Percentiles rank a stretch among this genome's conserved stretches.
Conservation (phyloP, 2,888 invertebrate species). For the Empis livida region DNA sequence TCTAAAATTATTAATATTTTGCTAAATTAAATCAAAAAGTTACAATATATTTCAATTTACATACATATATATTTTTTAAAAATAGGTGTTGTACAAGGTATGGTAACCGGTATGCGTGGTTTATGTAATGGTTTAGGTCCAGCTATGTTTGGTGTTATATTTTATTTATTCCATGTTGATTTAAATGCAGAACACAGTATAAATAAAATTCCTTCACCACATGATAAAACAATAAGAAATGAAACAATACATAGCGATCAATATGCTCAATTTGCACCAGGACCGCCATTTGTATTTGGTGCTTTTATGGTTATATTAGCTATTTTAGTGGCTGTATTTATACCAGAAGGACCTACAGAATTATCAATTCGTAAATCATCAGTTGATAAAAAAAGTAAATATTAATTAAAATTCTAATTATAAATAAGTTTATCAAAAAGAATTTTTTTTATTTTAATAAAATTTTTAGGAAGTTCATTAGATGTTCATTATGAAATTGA, state of each 20-base stretch:
- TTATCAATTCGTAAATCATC: constrained; percentile 33
- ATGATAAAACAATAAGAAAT: constrained; percentile 7
- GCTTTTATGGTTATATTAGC: constrained; percentile 94
- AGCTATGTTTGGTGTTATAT: constrained; percentile 96
- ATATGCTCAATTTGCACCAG: constrained; percentile 69
- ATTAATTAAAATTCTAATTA: background rate
- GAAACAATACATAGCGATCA: constrained; percentile 28
- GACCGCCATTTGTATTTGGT: constrained; percentile 97
- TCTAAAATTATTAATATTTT: too few species aligned
- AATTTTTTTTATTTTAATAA: constrained; percentile 3
- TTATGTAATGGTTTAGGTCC: constrained; percentile 97
- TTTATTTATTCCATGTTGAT: constrained; percentile 97
- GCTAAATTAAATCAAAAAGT: too few species aligned
- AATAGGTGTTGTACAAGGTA: constrained; percentile 83
- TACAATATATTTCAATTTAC: too few species aligned
- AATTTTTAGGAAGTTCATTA: constrained; percentile 46
- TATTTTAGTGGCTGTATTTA: constrained; percentile 79
- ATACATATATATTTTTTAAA: too few species aligned
- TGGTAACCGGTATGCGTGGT: constrained; percentile 97
- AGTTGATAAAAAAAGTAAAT: constrained; percentile 49
- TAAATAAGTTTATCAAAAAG: background rate
- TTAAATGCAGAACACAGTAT: constrained; percentile 60
- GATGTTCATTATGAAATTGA: constrained; percentile 75
- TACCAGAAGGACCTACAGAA: constrained; percentile 51
- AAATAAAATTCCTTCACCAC: constrained; percentile 7